A percentile compares a stretch with the other conserved stretches of the same genome.
Conservation (phyloP, 2,888 invertebrate species). For the Lampropteryx suffumata region DNA sequence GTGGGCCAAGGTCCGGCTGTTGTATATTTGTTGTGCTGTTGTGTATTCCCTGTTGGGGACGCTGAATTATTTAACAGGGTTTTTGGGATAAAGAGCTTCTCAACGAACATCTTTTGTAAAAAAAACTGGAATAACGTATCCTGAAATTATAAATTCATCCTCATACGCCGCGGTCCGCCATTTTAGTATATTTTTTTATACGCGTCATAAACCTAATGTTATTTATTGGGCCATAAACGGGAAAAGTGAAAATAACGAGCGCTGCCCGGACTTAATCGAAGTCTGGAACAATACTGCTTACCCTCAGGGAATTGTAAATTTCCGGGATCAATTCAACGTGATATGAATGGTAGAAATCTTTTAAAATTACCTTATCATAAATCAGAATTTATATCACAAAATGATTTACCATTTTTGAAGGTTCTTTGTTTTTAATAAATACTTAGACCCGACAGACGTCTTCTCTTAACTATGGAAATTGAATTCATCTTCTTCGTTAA, state of each 20-base stretch:
- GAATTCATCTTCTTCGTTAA: too few relatives aligned
- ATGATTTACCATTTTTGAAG: too few relatives aligned
- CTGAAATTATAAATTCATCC: slow-evolving; percentile 23
- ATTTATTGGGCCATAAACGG: slow-evolving; percentile 26
- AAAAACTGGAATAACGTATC: slow-evolving; percentile 1
- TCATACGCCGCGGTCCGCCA: slow-evolving; percentile 15
- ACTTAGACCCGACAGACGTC: too few relatives aligned
- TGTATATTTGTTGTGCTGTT: too few relatives aligned
- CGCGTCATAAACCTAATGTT: slow-evolving; percentile 29
- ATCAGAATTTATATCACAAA: slow-evolving; percentile 6
- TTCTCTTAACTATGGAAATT: too few relatives aligned
- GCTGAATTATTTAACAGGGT: too few relatives aligned
- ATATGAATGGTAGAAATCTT: slow-evolving; percentile 12
- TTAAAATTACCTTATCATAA: slow-evolving; percentile 16
- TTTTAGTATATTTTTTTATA: slow-evolving; percentile 28
- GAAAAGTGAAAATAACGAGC: slow-evolving; percentile 27
- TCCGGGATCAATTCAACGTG: slow-evolving; percentile 13
- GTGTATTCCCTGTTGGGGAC: too few relatives aligned
- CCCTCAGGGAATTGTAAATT: slow-evolving; percentile 19
- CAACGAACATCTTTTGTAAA: too few relatives aligned
- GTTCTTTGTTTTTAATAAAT: too few relatives aligned
- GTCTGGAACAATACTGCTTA: slow-evolving; percentile 16
- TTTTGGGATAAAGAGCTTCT: too few relatives aligned
- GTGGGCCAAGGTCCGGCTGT: too few relatives aligned
- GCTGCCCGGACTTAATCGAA: slow-evolving; percentile 18